Conservation (phyloP, 2,888 invertebrate species). For the Bembecia ichneumoniformis region DNA sequence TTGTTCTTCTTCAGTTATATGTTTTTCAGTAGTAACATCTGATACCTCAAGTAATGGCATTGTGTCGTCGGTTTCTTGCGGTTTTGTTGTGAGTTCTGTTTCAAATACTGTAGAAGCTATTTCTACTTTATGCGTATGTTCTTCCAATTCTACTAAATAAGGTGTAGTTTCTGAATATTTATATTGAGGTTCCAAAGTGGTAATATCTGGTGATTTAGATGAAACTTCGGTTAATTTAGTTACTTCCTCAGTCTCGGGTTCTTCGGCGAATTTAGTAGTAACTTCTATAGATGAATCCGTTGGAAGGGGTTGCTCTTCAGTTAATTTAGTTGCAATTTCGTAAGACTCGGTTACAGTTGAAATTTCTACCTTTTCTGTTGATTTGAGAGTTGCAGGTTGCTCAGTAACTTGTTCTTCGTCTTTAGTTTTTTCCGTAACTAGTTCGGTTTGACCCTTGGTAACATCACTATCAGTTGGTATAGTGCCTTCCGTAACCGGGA, state of each 20-base stretch:
- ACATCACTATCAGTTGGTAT: slow-evolving; percentile 2
- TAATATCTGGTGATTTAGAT: not conserved
- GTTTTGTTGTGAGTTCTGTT: not conserved
- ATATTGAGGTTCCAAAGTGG: not conserved
- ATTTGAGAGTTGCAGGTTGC: not conserved
- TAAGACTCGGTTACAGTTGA: slow-evolving; percentile 7
- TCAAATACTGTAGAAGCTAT: not conserved
- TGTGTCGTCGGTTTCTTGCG: not conserved
- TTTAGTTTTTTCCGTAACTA: not conserved
- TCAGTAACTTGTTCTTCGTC: not conserved
- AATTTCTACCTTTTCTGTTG: not conserved
- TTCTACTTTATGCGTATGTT: slow-evolving; percentile 36
- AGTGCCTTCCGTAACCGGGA: slow-evolving; percentile 3
- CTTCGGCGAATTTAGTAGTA: not conserved
- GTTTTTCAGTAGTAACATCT: not conserved
- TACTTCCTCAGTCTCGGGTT: not conserved
- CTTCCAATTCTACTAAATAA: slow-evolving; percentile 42
- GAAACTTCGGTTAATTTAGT: not conserved
- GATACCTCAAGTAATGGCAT: not conserved
- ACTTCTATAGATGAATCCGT: not conserved
- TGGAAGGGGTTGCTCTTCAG: slow-evolving; percentile 4
- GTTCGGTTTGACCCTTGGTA: not conserved
- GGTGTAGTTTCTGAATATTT: slow-evolving; percentile 25
- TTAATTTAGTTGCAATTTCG: slow-evolving; percentile 8
- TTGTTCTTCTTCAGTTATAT: slow-evolving; percentile 12